phyloP scores from a whole-genome alignment of 2,797 vertebrate genomes.

The Fratercula arctica region DNA sequence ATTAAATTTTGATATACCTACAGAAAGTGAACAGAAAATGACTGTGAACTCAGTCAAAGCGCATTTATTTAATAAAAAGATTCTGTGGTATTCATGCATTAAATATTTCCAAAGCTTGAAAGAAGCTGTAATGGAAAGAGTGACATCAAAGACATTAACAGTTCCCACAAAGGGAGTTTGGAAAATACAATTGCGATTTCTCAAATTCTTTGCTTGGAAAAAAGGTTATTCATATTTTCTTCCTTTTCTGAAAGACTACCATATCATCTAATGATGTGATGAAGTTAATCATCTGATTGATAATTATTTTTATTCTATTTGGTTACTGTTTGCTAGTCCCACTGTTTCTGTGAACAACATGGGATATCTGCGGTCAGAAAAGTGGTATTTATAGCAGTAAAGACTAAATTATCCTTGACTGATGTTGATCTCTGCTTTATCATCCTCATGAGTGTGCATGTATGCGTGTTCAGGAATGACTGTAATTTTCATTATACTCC shows the following conservation, averaged over 20 bases:
- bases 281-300: neutral
- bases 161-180: neutral
- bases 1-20: neutral
- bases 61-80: neutral
- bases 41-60: neutral
- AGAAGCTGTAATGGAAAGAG: neutral
- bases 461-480: neutral
- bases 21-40: neutral
- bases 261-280: neutral
- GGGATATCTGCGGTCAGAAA: neutral
- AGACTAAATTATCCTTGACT: neutral
- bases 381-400: neutral
- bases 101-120: conserved; percentile 2
- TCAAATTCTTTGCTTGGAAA: neutral
- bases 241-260: neutral
- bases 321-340: neutral
- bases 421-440: neutral
- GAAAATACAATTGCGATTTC: neutral
- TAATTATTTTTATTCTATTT: neutral
- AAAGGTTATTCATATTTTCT: neutral
- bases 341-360: neutral
- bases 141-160: neutral
- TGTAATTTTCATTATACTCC: neutral
- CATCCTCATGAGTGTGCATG: neutral
- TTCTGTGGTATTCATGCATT: neutral